Percentiles rank a stretch among this genome's conserved stretches.
phyloP scores from a whole-genome alignment of 2,888 invertebrate genomes.

The Mythimna vitellina region DNA sequence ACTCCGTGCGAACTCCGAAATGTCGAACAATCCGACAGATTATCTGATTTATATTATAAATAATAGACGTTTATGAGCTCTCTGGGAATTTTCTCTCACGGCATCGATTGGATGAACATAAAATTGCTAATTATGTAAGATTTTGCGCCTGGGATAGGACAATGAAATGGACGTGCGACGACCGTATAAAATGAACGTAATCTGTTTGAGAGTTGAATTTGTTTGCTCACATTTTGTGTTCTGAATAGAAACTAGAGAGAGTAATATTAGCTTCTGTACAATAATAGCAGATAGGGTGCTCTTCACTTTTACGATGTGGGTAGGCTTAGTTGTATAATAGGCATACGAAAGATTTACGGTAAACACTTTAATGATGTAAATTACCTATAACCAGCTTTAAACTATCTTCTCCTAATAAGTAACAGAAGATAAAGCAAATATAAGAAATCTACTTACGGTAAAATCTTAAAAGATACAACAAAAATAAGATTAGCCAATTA shows the following conservation, averaged over 20 bases:
- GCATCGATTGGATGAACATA: constrained; percentile 47
- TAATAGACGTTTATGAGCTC: constrained; percentile 61
- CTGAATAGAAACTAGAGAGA: constrained; percentile 6
- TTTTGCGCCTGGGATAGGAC: background rate
- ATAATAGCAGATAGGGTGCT: background rate
- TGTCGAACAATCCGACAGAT: constrained; percentile 69
- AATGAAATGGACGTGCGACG: background rate
- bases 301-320: constrained; percentile 14
- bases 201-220: constrained; percentile 2
- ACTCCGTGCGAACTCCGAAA: constrained; percentile 71
- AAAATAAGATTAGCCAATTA: background rate
- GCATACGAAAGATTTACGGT: background rate
- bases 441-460: background rate
- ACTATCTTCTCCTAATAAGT: background rate
- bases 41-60: constrained; percentile 71
- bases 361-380: background rate
- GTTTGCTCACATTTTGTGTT: constrained; percentile 2
- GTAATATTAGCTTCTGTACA: background rate
- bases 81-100: constrained; percentile 59
- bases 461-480: background rate
- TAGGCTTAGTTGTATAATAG: constrained; percentile 1
- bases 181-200: constrained; percentile 6
- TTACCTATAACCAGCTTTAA: background rate
- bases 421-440: background rate
- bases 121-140: constrained; percentile 48